Evolutionary conservation across 2,888 invertebrate genomes (phyloP).

Genomic region (Monochamus alternatus): DNA sequence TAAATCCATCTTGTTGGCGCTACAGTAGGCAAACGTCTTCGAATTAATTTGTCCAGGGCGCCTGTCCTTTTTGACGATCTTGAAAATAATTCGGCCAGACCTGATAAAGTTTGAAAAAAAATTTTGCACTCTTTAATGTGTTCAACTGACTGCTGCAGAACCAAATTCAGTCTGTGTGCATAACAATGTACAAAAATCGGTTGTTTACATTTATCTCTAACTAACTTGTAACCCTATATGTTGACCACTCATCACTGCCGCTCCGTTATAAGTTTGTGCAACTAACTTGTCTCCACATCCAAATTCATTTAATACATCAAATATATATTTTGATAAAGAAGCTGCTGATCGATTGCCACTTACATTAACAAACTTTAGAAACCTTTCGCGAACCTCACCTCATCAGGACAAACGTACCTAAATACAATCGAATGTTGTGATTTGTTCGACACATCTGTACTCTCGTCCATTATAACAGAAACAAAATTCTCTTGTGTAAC

Average conservation of each 20-base stretch:
- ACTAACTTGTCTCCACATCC: conserved; percentile 47
- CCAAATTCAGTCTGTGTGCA: conserved; percentile 52
- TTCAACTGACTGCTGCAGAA: conserved; percentile 47
- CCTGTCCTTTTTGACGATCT: conserved; percentile 43
- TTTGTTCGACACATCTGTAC: conserved; percentile 48
- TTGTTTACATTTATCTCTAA: conserved; percentile 46
- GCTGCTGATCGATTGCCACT: conserved; percentile 39
- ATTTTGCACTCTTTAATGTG: conserved; percentile 44
- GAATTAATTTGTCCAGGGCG: background rate
- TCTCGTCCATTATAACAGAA: conserved; percentile 52
- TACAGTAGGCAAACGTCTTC: background rate
- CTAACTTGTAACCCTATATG: conserved; percentile 28
- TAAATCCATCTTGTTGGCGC: conserved; percentile 39
- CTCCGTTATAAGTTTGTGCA: conserved; percentile 21
- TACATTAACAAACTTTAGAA: conserved; percentile 54
- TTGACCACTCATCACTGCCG: background rate
- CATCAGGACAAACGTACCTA: conserved; percentile 44
- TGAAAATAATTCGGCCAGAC: conserved; percentile 49
- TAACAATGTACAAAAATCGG: conserved; percentile 44
- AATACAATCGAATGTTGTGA: conserved; percentile 50
- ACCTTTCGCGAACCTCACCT: conserved; percentile 40
- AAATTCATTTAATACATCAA: conserved; percentile 41
- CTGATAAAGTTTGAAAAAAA: conserved; percentile 52
- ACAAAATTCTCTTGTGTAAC: conserved; percentile 46
- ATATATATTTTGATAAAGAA: conserved; percentile 22